Conservation (phyloP, 2,888 invertebrate genomes). For the Blera fallax region DNA sequence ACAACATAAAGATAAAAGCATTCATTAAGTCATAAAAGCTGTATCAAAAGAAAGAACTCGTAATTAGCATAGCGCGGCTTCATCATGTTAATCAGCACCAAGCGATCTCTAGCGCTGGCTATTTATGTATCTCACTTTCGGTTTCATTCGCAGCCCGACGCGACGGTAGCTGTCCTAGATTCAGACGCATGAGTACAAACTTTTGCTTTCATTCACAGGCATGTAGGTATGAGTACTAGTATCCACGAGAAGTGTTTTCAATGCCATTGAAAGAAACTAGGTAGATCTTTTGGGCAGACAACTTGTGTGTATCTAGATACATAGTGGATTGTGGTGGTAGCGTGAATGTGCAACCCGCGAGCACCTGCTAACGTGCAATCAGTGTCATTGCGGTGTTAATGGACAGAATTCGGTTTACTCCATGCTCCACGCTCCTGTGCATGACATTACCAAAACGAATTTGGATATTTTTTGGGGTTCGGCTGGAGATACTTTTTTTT, state of each 20-base stretch:
- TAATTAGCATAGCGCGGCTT: slow-evolving; percentile 35
- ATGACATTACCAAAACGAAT: slow-evolving; percentile 15
- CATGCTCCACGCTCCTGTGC: not conserved
- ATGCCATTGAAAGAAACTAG: slow-evolving; percentile 57
- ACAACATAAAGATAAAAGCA: not conserved
- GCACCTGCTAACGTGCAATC: slow-evolving; percentile 32
- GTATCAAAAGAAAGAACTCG: not conserved
- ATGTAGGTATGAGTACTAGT: not conserved
- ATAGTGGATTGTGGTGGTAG: not conserved
- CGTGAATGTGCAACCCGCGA: not conserved
- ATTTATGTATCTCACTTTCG: slow-evolving; percentile 14
- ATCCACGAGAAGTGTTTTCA: slow-evolving; percentile 26
- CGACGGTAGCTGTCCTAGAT: slow-evolving; percentile 14
- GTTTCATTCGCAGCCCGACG: slow-evolving; percentile 5
- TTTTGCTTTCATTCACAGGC: slow-evolving; percentile 15
- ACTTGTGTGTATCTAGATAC: not conserved
- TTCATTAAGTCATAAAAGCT: not conserved
- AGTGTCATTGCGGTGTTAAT: slow-evolving; percentile 21
- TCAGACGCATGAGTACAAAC: slow-evolving; percentile 1
- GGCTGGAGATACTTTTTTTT: slow-evolving; percentile 15
- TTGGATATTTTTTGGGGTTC: slow-evolving; percentile 40
- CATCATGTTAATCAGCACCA: slow-evolving; percentile 14
- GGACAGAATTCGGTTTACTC: not conserved
- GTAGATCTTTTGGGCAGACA: slow-evolving; percentile 2
- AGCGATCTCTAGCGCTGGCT: not conserved